Base-by-base conservation (phyloP, 1,140 invertebrate species). In the Steinernema feltiae region DNA sequence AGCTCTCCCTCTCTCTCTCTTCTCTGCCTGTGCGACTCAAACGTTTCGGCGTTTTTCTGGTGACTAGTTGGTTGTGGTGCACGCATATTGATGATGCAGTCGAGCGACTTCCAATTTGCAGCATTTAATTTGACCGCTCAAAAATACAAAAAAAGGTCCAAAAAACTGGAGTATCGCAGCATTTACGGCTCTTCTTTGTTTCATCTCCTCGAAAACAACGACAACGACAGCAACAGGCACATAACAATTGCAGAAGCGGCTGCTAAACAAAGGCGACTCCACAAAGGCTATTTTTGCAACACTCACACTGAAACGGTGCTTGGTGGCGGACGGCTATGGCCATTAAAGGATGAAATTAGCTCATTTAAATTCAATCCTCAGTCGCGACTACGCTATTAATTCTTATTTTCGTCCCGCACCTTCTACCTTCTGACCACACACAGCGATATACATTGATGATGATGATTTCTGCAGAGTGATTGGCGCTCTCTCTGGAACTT, bases 31-130 rank as follows among this genome's bases (percentile, higher is more conserved):
- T n/a, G n/a, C n/a, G n/a, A n/a, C n/a, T n/a, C n/a, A n/a, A n/a
- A n/a, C n/a, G n/a, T 41, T 41, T 18, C 35, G 35, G 35, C 35
- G 35, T 18, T 18, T 7, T 18, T 41, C 35, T 41, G 35, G 7
- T 18, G 35, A 41, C 35, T 7, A 41, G 7, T 7, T 41, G 7
- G 35, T 41, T 41, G 35, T 41, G 7, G 35, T 27, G 53, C 53
- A 15, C 53, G 53, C 53, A 63, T 63, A 63, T 63, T 63, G 53
- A 63, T 63, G 53, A 63, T 63, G 53, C 53, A 7, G 53, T 21
- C 15, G 53, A 21, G 53, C 53, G 53, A 63, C 53, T 63, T 63
- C 53, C 53, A 63, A 63, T 63, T 63, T 15, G 53, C 53, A 7
- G 53, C 53, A 63, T 63, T 63, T 63, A 63, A 63, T 15, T 63